Evolutionary conservation across 2,888 invertebrate genomes (phyloP).

Genomic region (Prosapia bicincta): DNA sequence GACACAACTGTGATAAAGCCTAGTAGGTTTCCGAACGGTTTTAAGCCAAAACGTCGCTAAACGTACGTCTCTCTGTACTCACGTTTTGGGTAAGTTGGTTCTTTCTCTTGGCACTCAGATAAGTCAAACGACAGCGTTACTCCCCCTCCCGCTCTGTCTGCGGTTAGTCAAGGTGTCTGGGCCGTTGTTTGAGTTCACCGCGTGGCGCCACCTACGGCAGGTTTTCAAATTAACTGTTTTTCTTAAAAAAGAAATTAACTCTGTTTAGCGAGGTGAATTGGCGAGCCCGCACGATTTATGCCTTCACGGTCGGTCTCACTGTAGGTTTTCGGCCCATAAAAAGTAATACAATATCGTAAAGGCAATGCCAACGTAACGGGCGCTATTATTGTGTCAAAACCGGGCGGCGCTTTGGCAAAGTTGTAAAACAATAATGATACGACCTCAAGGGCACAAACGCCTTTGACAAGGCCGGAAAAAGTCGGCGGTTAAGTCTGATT

Average conservation of each 20-base stretch:
- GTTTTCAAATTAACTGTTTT: constrained; percentile 27
- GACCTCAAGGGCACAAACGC: neutral
- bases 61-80: no score
- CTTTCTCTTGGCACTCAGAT: constrained; percentile 6
- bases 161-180: constrained; percentile 18
- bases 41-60: no score
- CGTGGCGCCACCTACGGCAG: constrained; percentile 17
- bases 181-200: constrained; percentile 1
- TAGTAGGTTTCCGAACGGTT: no score
- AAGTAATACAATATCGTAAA: constrained; percentile 29
- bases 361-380: constrained; percentile 19
- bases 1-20: no score
- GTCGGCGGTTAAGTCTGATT: no score
- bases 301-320: constrained; percentile 10
- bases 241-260: constrained; percentile 29
- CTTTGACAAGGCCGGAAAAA: neutral
- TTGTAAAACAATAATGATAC: neutral
- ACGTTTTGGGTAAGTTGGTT: no score
- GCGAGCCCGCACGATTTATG: constrained; percentile 23
- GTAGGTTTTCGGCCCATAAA: constrained; percentile 28
- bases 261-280: constrained; percentile 14
- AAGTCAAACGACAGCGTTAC: constrained; percentile 4
- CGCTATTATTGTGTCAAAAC: constrained; percentile 11
- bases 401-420: neutral
- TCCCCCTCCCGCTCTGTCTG: constrained; percentile 6